These are phyloP conservation scores for Clitarchus hookeri DNA, from an alignment of 2,888 invertebrate species.

Conservation along the genomic window DNA sequence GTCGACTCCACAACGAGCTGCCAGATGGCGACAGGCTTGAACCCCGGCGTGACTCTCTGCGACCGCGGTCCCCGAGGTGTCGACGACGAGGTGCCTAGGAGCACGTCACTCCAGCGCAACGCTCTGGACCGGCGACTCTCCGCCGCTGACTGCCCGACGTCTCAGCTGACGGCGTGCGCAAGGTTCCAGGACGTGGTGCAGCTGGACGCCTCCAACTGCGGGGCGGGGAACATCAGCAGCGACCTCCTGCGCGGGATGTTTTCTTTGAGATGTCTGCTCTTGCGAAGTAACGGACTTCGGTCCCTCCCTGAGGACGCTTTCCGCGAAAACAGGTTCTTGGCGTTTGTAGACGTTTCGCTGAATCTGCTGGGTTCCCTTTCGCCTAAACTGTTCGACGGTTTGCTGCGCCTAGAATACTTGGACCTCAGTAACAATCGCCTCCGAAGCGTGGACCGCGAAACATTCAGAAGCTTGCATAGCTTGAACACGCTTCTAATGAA, in stretches of 20 bases:
- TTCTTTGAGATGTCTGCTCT: not conserved
- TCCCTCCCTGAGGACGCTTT: not conserved
- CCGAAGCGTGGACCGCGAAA: not conserved
- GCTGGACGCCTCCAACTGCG: not conserved
- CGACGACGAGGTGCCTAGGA: not conserved
- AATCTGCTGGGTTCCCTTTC: not conserved
- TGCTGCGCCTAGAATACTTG: not conserved
- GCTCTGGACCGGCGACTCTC: not conserved
- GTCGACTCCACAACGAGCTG: not conserved
- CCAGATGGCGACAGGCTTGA: not conserved
- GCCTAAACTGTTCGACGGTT: not conserved
- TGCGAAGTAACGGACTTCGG: not conserved
- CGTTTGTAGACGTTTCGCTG: not conserved
- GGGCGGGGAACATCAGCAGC: not conserved
- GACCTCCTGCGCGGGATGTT: not conserved
- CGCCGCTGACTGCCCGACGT: not conserved
- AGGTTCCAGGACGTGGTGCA: not conserved
- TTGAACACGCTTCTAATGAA: not conserved
- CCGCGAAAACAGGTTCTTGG: not conserved
- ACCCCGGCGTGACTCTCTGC: not conserved
- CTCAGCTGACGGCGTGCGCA: not conserved
- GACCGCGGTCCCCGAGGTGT: not conserved
- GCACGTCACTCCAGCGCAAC: not conserved
- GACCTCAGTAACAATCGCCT: not conserved
- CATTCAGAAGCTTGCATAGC: not conserved